Base-by-base conservation (phyloP, 2,888 invertebrate species). In the Dynastes hyllus region DNA sequence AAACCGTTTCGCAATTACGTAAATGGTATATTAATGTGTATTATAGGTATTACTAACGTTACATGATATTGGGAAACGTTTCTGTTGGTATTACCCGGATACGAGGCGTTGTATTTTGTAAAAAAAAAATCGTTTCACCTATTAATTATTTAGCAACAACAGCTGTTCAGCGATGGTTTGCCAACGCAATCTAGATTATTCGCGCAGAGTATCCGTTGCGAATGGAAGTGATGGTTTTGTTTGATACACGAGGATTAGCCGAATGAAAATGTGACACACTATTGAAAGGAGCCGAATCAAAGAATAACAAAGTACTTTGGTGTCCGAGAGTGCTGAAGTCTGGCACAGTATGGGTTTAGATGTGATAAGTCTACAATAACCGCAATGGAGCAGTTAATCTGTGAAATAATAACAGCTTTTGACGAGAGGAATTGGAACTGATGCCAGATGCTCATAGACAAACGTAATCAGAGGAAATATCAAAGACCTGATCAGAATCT, bases 121-220 rank as follows among this genome's bases (percentile, higher is more conserved):
- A 69, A 69, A 73, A 45, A 45, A 73, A 75, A 73, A 73, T 61
- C 45, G 73, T 61, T 61, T 29, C 61, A 29, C 73, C 16, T 55
- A 50, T 61, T 75, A 61, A 61, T 27, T 40, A 45, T 75, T 75
- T 75, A 75, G 73, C 73, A 75, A 73, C 73, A 73, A 75, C 73
- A 75, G 55, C 61, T 61, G 73, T 70, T 78, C 29, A 16, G 16
- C 70, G 70, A 51, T 76, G 51, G 32, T 73, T 55, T 51, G 29
- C 27, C 51, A 55, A 51, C 27, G 11, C 22, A 13, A 71, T 55
- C 53, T 32, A 53, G 27, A 76, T 37, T 63, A 29, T 4, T 27
- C 29, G 45, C 45, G 45, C 8, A 8, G 32, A 32, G 27, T 32
- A 63, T 63, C 32, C 63, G 63, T 63, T 29, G 8, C 55, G 22